Evolutionary conservation across 2,113 vertebrate genomes (phyloP).

Genomic region (Zosterops hypoxanthus): DNA sequence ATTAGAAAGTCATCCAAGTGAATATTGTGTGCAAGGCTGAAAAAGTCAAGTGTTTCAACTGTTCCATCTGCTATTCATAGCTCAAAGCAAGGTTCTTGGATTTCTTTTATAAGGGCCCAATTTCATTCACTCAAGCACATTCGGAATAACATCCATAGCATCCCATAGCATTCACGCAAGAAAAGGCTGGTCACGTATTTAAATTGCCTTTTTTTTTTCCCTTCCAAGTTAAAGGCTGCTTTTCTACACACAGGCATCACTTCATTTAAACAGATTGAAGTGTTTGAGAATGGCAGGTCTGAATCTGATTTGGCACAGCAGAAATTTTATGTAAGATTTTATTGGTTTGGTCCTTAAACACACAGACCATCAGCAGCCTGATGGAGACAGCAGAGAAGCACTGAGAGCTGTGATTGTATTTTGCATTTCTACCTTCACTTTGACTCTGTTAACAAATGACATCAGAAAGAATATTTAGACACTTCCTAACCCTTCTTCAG

Average conservation of each 20-base stretch:
- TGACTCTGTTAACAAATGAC: not conserved
- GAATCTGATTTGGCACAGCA: not conserved
- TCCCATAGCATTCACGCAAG: rapidly evolving
- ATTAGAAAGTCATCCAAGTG: not conserved
- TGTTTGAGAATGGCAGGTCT: not conserved
- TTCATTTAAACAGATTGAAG: not conserved
- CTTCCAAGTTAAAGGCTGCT: not conserved
- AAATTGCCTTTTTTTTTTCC: not conserved
- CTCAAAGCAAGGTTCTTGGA: not conserved
- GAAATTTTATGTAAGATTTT: not conserved
- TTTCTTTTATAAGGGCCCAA: not conserved
- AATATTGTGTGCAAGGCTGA: not conserved
- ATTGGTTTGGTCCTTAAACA: not conserved
- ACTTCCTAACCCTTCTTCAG: not conserved
- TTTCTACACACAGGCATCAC: not conserved
- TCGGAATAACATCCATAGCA: not conserved
- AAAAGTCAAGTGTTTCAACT: not conserved
- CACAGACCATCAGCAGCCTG: not conserved
- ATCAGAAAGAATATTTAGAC: not conserved
- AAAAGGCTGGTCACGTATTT: not conserved
- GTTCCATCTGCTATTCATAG: not conserved
- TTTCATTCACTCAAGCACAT: not conserved
- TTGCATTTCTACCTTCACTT: not conserved
- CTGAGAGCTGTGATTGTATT: rapidly evolving
- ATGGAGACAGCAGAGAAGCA: not conserved